phyloP scores from a whole-genome alignment of 2,113 vertebrate genomes.

The Pachypanchax playfairii region DNA sequence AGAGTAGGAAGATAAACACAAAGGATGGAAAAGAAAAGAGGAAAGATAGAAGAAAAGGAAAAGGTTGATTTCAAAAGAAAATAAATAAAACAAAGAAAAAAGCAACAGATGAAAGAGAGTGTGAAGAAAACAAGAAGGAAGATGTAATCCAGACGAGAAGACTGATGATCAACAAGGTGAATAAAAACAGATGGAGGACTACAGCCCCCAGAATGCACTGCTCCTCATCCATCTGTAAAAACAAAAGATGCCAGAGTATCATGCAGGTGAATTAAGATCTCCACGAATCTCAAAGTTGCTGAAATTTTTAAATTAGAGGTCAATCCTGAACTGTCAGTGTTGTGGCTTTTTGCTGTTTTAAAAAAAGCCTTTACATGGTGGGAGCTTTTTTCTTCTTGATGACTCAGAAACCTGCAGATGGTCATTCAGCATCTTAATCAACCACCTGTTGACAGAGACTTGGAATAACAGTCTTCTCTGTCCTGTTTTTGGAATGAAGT shows the following conservation, averaged over 20 bases:
- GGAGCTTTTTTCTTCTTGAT: background rate
- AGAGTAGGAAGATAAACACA: background rate
- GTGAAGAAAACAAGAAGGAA: background rate
- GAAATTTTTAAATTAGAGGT: no score
- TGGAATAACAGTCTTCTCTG: background rate
- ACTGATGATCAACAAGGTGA: no score
- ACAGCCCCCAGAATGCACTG: conserved; percentile 17
- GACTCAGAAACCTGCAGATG: background rate
- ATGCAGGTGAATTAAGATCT: no score
- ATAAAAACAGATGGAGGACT: background rate
- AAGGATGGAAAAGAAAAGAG: background rate
- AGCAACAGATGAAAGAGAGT: background rate
- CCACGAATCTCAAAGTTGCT: no score
- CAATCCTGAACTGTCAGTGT: background rate
- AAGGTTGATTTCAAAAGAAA: background rate
- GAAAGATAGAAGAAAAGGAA: background rate
- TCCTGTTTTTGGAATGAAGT: background rate
- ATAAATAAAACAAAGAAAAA: background rate
- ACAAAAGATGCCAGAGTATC: no score
- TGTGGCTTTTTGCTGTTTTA: no score
- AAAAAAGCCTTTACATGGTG: no score
- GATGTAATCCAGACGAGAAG: background rate
- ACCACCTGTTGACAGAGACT: conserved; percentile 10
- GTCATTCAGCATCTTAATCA: conserved; percentile 9
- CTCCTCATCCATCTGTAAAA: rapidly evolving